Evolutionary conservation across 2,113 vertebrate genomes (phyloP), one percentile per base, ranked within the genome.

Genomic region (Cyprichromis sp.): DNA sequence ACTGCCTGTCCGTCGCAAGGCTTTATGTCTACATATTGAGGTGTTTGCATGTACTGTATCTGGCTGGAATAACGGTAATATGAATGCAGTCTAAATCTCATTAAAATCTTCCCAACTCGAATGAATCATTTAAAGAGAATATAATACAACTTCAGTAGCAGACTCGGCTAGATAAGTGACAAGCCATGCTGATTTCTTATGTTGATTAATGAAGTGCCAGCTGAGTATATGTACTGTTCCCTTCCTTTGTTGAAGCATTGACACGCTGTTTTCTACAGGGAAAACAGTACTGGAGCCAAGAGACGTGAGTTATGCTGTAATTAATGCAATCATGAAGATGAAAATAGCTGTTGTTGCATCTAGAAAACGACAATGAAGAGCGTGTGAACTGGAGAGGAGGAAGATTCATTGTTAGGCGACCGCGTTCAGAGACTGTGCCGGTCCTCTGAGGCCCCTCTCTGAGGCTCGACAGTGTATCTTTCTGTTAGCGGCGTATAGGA

Each of bases 201-300:
- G 91, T 93, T 96, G 95, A 95, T 96, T 94, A 96, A 96, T 96
- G 93, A 95, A 94, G 93, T 94, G 93, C 89, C 92, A 92, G 78
- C 66, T 53, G 85, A 89, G 93, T 91, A 85, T 91, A 89, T 94
- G 91, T 93, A 90, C 91, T 87, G 88, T 87, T 90, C 79, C 61
- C 83, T 87, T 86, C 92, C 90, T 89, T 92, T 87, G 92, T 93
- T 90, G 89, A 87, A 90, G 86, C 84, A 81, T 79, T 91, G 95
- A 94, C 93, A 85, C 7, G 36, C 78, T 85, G 91, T 94, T 94
- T 91, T 89, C 94, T 94, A 36, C 76, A 47, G 94, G 95, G 95
- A 95, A 93, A 94, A 94, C 91, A 87, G 88, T 7, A 42, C 40
- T 81, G 86, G 91, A 90, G 92, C 90, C 88, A 11, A 68, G 93